Base-by-base conservation (phyloP, 2,113 vertebrate genomes). In the Pithys albifrons region DNA sequence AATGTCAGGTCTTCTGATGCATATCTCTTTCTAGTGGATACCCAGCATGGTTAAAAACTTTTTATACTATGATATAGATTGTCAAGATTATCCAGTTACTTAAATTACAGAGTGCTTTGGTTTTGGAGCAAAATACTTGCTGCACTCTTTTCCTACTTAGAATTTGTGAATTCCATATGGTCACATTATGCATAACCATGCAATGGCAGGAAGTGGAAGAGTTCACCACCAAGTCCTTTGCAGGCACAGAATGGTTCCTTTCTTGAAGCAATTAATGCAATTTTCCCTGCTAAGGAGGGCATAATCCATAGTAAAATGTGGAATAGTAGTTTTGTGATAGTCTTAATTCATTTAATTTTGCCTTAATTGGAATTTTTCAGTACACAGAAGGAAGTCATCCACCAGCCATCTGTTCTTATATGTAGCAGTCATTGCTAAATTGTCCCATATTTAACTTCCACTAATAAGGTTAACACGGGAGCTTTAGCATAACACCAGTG, bases 331-430 rank as follows among this genome's bases (percentile, higher is more conserved):
- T 96, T 96, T 95, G 92, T 95, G 65, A 75, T 85, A 91, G 94
- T 96, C 95, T 92, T 93, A 95, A 93, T 95, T 91, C 35, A 77
- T 93, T 95, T 94, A 84, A 93, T 96, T 93, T 95, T 94, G 15
- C n/a, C 65, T 91, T 97, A 95, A 93, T 97, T 93, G 76, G 72
- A 89, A 91, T 94, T 92, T 93, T 93, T 91, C 90, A 78, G 76
- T 95, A 91, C 52, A 86, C 76, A 93, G 90, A 96, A 95, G 93
- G 95, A 95, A 96, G 92, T 89, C 52, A 81, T 92, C 90, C 70
- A 77, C 72, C 22, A 91, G 88, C 93, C 95, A 94, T 96, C 96
- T 97, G 95, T 95, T 94, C 72, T 61, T 79, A 84, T 71, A 89
- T 77, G 49, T 54, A 78, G 48, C 72, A 96, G 79, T 84, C 83